A percentile compares a stretch with the other conserved stretches of the same genome.
These are phyloP conservation scores for Hylaeus anthracinus DNA, from an alignment of 1,140 invertebrate genomes.

Conservation along the genomic window DNA sequence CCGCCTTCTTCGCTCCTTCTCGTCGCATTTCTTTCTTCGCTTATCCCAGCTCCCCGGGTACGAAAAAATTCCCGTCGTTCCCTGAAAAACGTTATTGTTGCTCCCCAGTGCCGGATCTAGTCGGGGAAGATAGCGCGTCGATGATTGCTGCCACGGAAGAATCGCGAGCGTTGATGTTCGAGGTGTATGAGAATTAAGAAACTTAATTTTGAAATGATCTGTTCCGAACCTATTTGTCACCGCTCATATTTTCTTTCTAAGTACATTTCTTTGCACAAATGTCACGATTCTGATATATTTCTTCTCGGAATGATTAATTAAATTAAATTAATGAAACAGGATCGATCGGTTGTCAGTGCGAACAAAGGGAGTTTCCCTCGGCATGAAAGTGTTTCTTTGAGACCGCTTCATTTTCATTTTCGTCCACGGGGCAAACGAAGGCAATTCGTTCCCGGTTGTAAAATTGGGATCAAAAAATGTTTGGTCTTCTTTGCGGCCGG, in stretches of 20 bases:
- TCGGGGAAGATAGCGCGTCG: too few relatives aligned
- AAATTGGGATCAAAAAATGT: constrained; percentile 3
- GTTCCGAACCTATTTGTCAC: too few relatives aligned
- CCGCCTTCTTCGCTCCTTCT: not conserved
- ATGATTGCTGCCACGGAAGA: too few relatives aligned
- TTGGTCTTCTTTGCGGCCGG: constrained; percentile 11
- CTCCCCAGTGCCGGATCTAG: too few relatives aligned
- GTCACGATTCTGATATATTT: too few relatives aligned
- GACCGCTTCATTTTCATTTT: not conserved
- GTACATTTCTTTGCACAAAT: too few relatives aligned
- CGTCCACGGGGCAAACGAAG: not conserved
- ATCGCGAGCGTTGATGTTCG: too few relatives aligned
- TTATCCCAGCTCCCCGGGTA: not conserved
- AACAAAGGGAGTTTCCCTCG: not conserved
- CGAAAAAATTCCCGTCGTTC: constrained; percentile 19
- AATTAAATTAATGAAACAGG: not conserved
- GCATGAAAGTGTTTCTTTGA: not conserved
- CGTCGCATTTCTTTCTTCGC: constrained; percentile 15
- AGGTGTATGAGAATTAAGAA: too few relatives aligned
- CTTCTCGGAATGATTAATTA: too few relatives aligned
- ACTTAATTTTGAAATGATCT: too few relatives aligned
- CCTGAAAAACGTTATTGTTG: constrained; percentile 21
- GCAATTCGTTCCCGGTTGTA: constrained; percentile 16
- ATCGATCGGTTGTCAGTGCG: not conserved
- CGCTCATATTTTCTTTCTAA: too few relatives aligned